Evolutionary conservation across 2,113 vertebrate species (phyloP).

Genomic region (Suricata suricatta): DNA sequence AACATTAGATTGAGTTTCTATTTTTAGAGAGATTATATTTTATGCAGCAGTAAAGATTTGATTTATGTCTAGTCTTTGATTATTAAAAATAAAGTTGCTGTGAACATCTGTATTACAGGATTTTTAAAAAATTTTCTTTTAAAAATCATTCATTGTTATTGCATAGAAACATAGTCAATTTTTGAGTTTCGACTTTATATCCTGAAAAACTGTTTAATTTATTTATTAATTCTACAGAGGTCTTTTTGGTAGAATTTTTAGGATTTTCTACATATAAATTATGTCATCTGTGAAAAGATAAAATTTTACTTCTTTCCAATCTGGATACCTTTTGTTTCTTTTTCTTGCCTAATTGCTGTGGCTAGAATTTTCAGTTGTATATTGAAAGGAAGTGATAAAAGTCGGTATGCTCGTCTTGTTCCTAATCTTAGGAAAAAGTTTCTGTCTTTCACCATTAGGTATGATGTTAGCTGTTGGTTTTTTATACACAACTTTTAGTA

Average conservation of each 20-base stretch:
- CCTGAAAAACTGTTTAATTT: background rate
- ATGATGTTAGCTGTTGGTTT: background rate
- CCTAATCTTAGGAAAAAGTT: background rate
- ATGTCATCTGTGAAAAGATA: background rate
- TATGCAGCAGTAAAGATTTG: background rate
- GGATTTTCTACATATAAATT: background rate
- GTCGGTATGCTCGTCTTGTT: background rate
- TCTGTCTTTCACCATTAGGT: background rate
- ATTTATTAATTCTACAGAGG: background rate
- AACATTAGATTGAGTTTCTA: background rate
- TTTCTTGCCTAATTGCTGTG: background rate
- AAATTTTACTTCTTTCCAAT: background rate
- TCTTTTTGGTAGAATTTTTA: background rate
- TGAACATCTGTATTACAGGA: background rate
- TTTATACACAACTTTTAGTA: background rate
- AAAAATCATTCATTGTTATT: background rate
- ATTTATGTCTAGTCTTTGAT: background rate
- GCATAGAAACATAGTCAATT: background rate
- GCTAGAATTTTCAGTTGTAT: background rate
- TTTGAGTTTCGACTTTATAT: background rate
- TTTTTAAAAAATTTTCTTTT: background rate
- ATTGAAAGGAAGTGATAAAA: background rate
- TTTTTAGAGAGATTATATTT: conserved; percentile 27
- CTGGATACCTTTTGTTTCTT: background rate
- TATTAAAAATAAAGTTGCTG: background rate